Evolutionary conservation across 2,888 invertebrate species (phyloP), one percentile per base, ranked within the genome.

Genomic region (Hypselothyrea guttata): DNA sequence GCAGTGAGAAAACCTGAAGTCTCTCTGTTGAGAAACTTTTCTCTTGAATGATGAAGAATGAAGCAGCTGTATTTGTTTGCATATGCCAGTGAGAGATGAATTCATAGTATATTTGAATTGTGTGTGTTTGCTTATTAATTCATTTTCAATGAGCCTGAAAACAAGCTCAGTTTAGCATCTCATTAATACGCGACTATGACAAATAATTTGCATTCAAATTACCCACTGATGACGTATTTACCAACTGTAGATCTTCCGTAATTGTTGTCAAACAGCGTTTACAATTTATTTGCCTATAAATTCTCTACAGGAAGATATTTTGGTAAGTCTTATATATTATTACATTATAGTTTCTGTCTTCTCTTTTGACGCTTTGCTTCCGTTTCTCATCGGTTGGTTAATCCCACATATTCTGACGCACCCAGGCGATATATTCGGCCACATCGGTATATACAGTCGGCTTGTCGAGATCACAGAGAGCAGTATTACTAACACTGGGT

Each of bases 371-470:
- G 22, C 28, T 44, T 28, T 35, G 22, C 4, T 48, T 48, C 35
- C n/a, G 47, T 22, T 5, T 22, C 22, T 22, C 34, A 13, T 34
- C n/a, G n/a, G n/a, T n/a, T 47, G 46, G 13, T 35, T 59, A 68
- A 28, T 52, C 12, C 85, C 75, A 71, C 70, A 87, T 81, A 46
- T 86, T 84, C 12, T 55, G 55, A 9, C 71, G 76, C 16, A 93
- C 90, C 93, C 93, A 93, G 8, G 81, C 65, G 22, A 89, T 85
- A 74, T 92, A 92, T 74, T 92, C 91, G 1, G 93, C 92, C 16
- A 91, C 88, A 75, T 94, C 94, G 0, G 92, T 93, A 76, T 93
- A 94, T 7, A 94, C 91, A 0, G 93, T 88, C 71, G 92, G 94
- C 69, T 93, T 91, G 27, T 90, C 86, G 0, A 93, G 90, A 81